A percentile compares a stretch with the other conserved stretches of the same genome.
These are phyloP conservation scores for Conistra vaccinii DNA, from an alignment of 2,888 invertebrate genomes.

Conservation along the genomic window DNA sequence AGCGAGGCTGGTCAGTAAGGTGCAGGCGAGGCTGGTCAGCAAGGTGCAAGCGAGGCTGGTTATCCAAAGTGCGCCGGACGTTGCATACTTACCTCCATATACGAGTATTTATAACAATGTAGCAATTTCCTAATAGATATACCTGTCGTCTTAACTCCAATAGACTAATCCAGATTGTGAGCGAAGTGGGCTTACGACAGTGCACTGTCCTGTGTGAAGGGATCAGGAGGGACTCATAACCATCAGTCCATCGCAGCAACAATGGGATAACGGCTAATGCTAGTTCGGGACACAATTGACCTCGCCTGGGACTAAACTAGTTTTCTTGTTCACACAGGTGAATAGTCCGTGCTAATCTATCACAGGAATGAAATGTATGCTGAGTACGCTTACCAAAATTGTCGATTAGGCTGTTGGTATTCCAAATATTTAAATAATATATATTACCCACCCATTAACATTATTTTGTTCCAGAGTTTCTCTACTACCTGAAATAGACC, in stretches of 20 bases:
- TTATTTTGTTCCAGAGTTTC: neutral
- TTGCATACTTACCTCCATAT: too few species aligned
- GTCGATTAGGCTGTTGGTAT: neutral
- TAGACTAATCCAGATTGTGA: conserved; percentile 7
- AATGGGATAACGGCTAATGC: neutral
- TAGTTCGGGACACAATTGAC: neutral
- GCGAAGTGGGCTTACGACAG: conserved; percentile 13
- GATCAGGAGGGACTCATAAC: conserved; percentile 8
- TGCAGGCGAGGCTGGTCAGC: too few species aligned
- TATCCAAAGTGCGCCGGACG: too few species aligned
- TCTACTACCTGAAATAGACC: neutral
- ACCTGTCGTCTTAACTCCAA: neutral
- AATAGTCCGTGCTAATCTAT: neutral
- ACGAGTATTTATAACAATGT: too few species aligned
- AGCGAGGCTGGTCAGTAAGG: too few species aligned
- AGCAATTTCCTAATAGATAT: neutral
- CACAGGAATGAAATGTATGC: neutral
- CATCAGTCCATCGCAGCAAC: neutral
- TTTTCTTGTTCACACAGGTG: neutral
- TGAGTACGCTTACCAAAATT: too few species aligned
- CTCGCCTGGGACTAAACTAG: neutral
- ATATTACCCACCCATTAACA: neutral
- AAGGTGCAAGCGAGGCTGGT: too few species aligned
- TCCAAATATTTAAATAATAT: neutral
- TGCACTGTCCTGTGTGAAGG: conserved; percentile 4